Evolutionary conservation across 2,797 vertebrate genomes (phyloP).

Genomic region (Sebastes hubbsi): DNA sequence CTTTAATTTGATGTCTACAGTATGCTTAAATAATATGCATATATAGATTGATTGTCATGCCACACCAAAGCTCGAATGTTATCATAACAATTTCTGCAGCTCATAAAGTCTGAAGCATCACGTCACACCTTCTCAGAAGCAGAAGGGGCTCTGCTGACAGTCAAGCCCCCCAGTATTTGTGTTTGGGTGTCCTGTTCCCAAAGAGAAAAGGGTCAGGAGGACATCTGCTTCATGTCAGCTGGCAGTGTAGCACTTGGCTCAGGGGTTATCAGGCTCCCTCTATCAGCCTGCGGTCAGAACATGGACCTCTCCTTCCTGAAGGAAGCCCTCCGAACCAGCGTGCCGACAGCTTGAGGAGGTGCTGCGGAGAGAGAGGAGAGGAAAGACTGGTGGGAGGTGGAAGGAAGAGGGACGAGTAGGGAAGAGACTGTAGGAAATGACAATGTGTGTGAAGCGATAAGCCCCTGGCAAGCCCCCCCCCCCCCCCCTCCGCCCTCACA

Average conservation of each 20-base stretch:
- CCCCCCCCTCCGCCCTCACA: background rate
- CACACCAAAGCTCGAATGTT: constrained; percentile 1
- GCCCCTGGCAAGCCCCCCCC: constrained; percentile 46
- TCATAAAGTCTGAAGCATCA: constrained; percentile 27
- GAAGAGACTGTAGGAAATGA: constrained; percentile 63
- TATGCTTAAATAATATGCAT: background rate
- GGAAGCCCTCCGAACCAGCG: constrained; percentile 66
- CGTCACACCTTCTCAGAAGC: constrained; percentile 28
- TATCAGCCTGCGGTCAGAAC: constrained; percentile 74
- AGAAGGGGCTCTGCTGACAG: constrained; percentile 29
- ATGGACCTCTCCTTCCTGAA: constrained; percentile 71
- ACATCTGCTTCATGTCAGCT: constrained; percentile 83
- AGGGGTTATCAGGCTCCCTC: constrained; percentile 75
- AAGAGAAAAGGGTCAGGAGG: constrained; percentile 73
- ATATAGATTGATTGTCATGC: background rate
- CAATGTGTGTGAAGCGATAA: constrained; percentile 73
- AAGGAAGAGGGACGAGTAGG: constrained; percentile 51
- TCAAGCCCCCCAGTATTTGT: constrained; percentile 30
- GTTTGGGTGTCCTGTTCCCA: constrained; percentile 65
- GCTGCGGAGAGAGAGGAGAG: constrained; percentile 32
- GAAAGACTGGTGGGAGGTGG: constrained; percentile 19
- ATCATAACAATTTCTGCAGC: constrained; percentile 4
- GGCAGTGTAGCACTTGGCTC: constrained; percentile 67
- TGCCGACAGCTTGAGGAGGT: constrained; percentile 74
- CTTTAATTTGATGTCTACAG: background rate